Evolutionary conservation across 1,140 invertebrate species (phyloP), one percentile per base, ranked within the genome.

Genomic region (Sycobia sp.): DNA sequence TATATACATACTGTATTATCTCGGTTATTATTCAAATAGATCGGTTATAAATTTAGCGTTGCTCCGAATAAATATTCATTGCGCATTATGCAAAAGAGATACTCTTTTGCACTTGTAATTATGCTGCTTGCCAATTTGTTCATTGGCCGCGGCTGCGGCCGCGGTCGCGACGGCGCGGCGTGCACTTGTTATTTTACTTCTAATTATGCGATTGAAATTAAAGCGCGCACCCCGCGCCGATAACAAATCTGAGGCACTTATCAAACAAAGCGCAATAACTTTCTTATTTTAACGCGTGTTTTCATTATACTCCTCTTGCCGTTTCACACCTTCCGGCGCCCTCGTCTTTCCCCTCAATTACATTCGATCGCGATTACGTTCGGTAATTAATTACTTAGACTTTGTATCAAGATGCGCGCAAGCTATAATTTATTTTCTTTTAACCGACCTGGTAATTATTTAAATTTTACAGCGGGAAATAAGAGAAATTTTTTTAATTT

Each of bases 281-380:
- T 20, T 43, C n/a, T 43, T 23, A n/a, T n/a, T n/a, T n/a, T n/a
- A n/a, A n/a, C n/a, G n/a, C n/a, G n/a, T n/a, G n/a, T n/a, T n/a
- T n/a, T 44, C 18, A 50, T 59, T 29, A 38, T 18, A 59, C 39
- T 39, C 34, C 51, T n/a, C 51, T 53, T 53, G 13, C 25, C 50
- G 18, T 46, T 54, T 62, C 50, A 36, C 59, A 54, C 59, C 58
- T 60, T 32, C 27, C n/a, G n/a, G n/a, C n/a, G 38, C 10, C n/a
- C 4, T 36, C 41, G 36, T 29, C 38, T 54, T 54, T 61, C 59
- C 13, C 41, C 50, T 62, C 59, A 62, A 54, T 62, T 62, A 54
- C 50, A 27, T 25, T 25, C 32, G 36, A 62, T 62, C 59, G 23
- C 38, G 59, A 62, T 62, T 62, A 34, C 50, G 25, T 43, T 34